Conservation (phyloP, 2,113 vertebrate species). For the Sebastes fasciatus region DNA sequence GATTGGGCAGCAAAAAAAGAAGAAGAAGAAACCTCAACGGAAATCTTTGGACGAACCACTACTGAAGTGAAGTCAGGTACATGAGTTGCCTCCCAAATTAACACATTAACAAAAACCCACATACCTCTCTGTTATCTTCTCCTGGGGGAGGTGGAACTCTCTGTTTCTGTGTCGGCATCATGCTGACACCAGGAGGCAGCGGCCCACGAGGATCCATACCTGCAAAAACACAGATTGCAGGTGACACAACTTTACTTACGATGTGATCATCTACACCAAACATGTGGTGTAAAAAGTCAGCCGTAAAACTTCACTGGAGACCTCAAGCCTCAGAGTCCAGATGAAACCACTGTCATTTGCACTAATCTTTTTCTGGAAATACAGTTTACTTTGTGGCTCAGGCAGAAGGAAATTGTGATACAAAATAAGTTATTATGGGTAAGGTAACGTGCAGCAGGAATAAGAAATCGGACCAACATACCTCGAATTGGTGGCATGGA, state of each 20-base stretch:
- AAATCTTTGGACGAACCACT: background rate
- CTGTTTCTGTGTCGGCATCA: slow-evolving; percentile 80
- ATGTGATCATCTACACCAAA: background rate
- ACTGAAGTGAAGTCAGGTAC: no score
- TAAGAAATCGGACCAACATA: slow-evolving; percentile 18
- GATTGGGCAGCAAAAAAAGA: no score
- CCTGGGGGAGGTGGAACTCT: slow-evolving; percentile 90
- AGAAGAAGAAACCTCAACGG: background rate
- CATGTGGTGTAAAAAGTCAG: background rate
- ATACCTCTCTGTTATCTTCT: slow-evolving; percentile 90
- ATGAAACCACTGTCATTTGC: background rate
- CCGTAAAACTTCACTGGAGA: background rate
- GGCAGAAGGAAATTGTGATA: background rate
- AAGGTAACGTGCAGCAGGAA: background rate
- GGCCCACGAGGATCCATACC: slow-evolving; percentile 73
- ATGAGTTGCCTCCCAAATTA: no score
- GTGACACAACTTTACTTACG: background rate
- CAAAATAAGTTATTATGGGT: background rate
- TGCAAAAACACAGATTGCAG: slow-evolving; percentile 7
- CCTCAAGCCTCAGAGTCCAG: background rate
- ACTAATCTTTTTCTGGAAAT: no score
- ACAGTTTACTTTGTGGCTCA: background rate
- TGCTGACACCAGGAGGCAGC: slow-evolving; percentile 85
- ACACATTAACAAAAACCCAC: background rate
- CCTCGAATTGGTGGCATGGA: slow-evolving; percentile 76